Base-by-base conservation (phyloP, 2,888 invertebrate species). In the Zelleria hepariella region DNA sequence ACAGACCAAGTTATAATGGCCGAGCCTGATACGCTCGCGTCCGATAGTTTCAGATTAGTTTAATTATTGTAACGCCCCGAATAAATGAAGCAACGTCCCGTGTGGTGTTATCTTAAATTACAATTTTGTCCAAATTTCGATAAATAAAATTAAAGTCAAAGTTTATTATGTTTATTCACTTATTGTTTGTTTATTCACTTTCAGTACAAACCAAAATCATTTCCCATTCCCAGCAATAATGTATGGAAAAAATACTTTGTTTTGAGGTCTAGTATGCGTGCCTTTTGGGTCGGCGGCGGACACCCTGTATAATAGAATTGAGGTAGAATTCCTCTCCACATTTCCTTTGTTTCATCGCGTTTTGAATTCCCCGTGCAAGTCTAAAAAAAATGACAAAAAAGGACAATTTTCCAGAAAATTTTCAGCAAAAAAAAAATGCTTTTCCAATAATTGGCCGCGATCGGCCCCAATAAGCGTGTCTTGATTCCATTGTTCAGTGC, bases 41-140 rank as follows among this genome's bases (percentile, higher is more conserved):
- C 77, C 75, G 69, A 80, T 79, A 78, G 75, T 57, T 57, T 47
- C 7, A 32, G 57, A 79, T 79, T 79, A 78, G 75, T 77, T 78
- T 79, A 78, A 78, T 78, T 78, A 79, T 74, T 48, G 57, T 48
- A 77, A 75, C 68, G 73, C 72, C 68, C 67, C 69, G 72, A 71
- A 74, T 77, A 75, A 57, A 53, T 15, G 53, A 53, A 51, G 51
- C 51, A 2, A 51, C 32, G 15, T 42, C 32, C 32, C 32, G 15
- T 42, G 5, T 5, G 32, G 15, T 15, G 32, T 10, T 3, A 42
- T 32, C 32, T 10, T 42, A 42, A 42, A 42, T 42, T 10, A 42
- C 10, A 42, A 42, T 42, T 42, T 42, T 4, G 32, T 2, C 7
- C 7, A 32, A 32, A 32, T 2, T 32, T 32, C 10, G 32, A 32